A percentile compares a stretch with the other conserved stretches of the same genome.
Conservation (phyloP, 2,113 vertebrate species). For the Pionites leucogaster region DNA sequence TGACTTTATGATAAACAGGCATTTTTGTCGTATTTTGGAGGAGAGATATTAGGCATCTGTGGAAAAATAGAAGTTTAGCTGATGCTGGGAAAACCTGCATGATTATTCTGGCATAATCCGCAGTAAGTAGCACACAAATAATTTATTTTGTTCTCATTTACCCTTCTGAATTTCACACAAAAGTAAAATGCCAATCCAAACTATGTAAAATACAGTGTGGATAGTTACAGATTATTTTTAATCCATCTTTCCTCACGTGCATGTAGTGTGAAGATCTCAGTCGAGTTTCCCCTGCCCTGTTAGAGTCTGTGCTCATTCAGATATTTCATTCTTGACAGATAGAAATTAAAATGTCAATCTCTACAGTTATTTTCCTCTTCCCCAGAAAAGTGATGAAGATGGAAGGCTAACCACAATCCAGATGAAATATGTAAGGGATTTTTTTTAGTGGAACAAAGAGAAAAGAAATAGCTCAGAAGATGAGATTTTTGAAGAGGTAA, state of each 20-base stretch:
- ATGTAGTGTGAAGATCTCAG: neutral
- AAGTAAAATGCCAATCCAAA: neutral
- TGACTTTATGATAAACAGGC: neutral
- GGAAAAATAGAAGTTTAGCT: neutral
- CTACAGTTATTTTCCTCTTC: neutral
- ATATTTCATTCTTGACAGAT: constrained; percentile 14
- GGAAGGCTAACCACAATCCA: neutral
- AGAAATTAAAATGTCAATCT: constrained; percentile 22
- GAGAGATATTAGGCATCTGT: neutral
- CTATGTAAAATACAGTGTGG: neutral
- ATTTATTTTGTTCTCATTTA: neutral
- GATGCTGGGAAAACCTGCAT: neutral
- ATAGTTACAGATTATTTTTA: neutral
- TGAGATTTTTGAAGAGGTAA: neutral
- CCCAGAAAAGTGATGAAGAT: neutral
- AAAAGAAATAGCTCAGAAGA: neutral
- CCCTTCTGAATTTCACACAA: neutral
- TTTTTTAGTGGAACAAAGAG: neutral
- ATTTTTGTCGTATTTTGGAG: neutral
- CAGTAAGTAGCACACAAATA: neutral
- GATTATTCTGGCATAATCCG: neutral
- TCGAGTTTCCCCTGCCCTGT: neutral
- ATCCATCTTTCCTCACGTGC: neutral
- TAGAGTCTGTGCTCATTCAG: neutral
- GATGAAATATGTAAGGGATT: neutral